Evolutionary conservation across 1,140 invertebrate genomes (phyloP), one percentile per base, ranked within the genome.

Genomic region (Panagrolaimus sp.): DNA sequence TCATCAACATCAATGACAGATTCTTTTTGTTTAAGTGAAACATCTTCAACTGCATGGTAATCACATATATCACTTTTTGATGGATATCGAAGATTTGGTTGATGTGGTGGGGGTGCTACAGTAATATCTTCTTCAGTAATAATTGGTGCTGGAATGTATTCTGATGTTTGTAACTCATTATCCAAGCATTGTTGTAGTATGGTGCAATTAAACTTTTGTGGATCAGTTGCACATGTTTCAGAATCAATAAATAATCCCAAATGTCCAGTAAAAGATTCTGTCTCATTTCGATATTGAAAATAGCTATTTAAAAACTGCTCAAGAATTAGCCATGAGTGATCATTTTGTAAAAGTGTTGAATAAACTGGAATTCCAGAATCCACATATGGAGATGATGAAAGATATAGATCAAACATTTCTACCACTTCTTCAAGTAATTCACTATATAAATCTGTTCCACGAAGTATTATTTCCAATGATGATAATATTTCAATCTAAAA

Each of bases 171-270:
- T 38, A 38, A 38, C 7, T 38, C 31, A 2, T 38, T 38, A 27
- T 57, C 51, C 27, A 57, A n/a, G 27, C 51, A 57, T 11, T 20
- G 20, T 13, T 57, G 51, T 11, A 57, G n/a, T 27, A 57, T 16
- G 20, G 14, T 57, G n/a, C 51, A 57, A 57, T 57, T 27, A 16
- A 25, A 8, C 4, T 57, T 57, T 57, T 57, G 51, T 4, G 20
- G 51, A 11, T 25, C 9, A 27, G 11, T 57, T 11, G n/a, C 51
- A 23, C 51, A 57, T 20, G 51, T 25, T 16, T 57, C 11, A 11
- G 27, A 11, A 20, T 57, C 51, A 27, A 57, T 57, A 20, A 57
- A 57, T 27, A 57, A 25, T 13, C 51, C 51, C 51, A 57, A 23
- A n/a, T n/a, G n/a, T 57, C 9, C 31, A 4, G 2, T 27, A 20